Evolutionary conservation across 2,797 vertebrate genomes (phyloP).

Genomic region (Percopsis omiscomaycus): DNA sequence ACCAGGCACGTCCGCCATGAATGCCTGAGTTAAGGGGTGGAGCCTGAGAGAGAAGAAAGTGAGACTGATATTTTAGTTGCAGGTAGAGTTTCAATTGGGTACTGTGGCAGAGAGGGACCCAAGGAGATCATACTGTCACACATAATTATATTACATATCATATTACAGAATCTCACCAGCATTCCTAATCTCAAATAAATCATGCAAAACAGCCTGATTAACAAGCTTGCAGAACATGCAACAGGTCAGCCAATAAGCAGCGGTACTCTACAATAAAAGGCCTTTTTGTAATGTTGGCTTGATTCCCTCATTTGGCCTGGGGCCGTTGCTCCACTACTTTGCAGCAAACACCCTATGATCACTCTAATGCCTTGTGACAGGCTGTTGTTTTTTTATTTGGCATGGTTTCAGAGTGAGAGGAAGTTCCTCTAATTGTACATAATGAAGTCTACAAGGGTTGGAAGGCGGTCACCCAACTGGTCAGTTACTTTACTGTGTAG

Average conservation of each 20-base stretch:
- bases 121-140: no score
- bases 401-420: slow-evolving; percentile 34
- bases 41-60: neutral
- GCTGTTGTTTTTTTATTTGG: slow-evolving; percentile 64
- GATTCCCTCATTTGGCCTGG: slow-evolving; percentile 49
- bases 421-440: slow-evolving; percentile 70
- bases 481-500: slow-evolving; percentile 13
- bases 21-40: neutral
- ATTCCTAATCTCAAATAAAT: neutral
- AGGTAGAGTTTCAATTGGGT: no score
- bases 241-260: neutral
- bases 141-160: no score
- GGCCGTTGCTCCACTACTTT: slow-evolving; percentile 62
- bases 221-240: neutral
- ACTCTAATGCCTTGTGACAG: slow-evolving; percentile 69
- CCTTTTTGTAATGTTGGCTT: slow-evolving; percentile 26
- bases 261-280: slow-evolving; percentile 9
- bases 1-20: slow-evolving; percentile 46
- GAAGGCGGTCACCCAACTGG: neutral
- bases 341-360: slow-evolving; percentile 48
- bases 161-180: no score
- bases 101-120: no score
- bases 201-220: neutral
- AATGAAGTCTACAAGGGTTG: slow-evolving; percentile 59
- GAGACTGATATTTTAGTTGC: neutral